These are phyloP conservation scores for Drosophila paulistorum DNA, from an alignment of 1,140 invertebrate genomes.

Conservation along the genomic window DNA sequence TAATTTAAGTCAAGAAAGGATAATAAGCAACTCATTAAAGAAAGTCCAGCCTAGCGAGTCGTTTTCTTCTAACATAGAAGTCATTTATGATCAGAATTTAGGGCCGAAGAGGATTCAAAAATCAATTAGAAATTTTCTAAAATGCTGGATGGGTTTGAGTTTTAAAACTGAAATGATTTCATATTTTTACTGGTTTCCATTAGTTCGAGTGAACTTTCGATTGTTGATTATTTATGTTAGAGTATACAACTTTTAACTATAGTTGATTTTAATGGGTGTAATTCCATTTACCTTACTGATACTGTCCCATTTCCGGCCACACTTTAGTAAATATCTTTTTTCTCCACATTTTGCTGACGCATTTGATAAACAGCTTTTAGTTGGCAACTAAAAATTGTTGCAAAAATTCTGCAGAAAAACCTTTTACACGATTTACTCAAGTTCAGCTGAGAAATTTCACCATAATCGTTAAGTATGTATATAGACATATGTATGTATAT, in stretches of 20 bases:
- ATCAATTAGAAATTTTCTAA: no score
- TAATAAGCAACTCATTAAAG: no score
- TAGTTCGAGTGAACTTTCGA: no score
- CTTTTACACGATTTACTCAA: conserved; percentile 35
- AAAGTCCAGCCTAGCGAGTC: no score
- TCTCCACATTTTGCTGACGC: conserved; percentile 48
- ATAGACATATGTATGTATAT: not conserved
- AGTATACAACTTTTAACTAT: not conserved
- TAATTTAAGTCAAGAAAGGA: no score
- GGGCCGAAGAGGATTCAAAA: no score
- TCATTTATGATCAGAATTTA: no score
- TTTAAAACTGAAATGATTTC: no score
- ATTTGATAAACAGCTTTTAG: conserved; percentile 32
- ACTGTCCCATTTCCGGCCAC: conserved; percentile 57
- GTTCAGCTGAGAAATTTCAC: conserved; percentile 37
- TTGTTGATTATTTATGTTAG: not conserved
- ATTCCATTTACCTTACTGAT: conserved; percentile 25
- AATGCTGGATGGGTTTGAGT: no score
- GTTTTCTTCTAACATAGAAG: no score
- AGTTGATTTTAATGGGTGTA: not conserved
- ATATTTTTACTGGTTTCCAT: no score
- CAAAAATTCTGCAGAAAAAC: conserved; percentile 49
- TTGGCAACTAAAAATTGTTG: conserved; percentile 27
- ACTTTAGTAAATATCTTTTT: conserved; percentile 23
- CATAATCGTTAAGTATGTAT: not conserved